Conservation (phyloP, 2,797 vertebrate species). For the Rhyacichthys aspro region DNA sequence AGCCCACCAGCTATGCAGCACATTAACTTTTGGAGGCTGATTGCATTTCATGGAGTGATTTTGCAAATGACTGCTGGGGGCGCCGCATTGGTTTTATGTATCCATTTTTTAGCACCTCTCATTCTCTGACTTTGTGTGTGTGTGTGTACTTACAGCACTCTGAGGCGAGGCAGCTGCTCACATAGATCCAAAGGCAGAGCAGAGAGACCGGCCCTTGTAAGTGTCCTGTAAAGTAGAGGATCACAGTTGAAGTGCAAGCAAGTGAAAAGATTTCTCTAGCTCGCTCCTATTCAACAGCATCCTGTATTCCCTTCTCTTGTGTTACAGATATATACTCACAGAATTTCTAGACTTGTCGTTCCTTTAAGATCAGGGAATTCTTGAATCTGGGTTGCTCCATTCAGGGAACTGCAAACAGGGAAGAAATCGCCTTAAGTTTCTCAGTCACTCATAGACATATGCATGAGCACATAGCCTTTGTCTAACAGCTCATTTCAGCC, state of each 20-base stretch:
- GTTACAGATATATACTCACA: slow-evolving; percentile 81
- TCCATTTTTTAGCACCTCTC: slow-evolving; percentile 44
- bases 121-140: slow-evolving; percentile 8
- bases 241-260: slow-evolving; percentile 58
- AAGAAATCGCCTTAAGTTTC: slow-evolving; percentile 48
- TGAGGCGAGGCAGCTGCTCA: slow-evolving; percentile 90
- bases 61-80: slow-evolving; percentile 43
- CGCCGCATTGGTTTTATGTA: slow-evolving; percentile 42
- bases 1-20: slow-evolving; percentile 36
- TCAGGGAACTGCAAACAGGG: slow-evolving; percentile 85
- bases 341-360: slow-evolving; percentile 92
- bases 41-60: slow-evolving; percentile 60
- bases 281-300: slow-evolving; percentile 4
- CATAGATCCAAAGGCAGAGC: slow-evolving; percentile 89
- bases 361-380: slow-evolving; percentile 94
- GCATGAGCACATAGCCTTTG: slow-evolving; percentile 32
- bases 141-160: slow-evolving; percentile 87
- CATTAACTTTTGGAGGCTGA: slow-evolving; percentile 37
- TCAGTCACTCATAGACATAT: slow-evolving; percentile 15
- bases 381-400: slow-evolving; percentile 89
- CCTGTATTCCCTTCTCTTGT: neutral
- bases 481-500: slow-evolving; percentile 76
- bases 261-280: slow-evolving; percentile 39
- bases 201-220: slow-evolving; percentile 89
- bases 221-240: slow-evolving; percentile 80